Evolutionary conservation across 1,140 invertebrate species (phyloP).

Genomic region (Ceratina japonica): DNA sequence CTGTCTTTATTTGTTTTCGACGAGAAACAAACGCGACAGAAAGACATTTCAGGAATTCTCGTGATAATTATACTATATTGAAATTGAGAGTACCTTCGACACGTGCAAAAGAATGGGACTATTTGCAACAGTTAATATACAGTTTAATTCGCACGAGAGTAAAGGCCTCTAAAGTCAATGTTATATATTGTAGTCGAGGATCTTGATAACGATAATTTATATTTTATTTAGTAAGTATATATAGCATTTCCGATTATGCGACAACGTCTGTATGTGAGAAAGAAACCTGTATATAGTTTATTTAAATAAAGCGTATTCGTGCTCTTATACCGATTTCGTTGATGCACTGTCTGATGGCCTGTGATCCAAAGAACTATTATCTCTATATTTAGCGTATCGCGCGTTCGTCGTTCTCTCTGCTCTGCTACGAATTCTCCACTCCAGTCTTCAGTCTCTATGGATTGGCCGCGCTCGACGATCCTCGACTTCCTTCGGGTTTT

Average conservation of each 20-base stretch:
- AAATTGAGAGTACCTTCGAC: background rate
- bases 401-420: conserved; percentile 1
- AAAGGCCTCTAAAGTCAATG: conserved; percentile 78
- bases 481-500: conserved; percentile 13
- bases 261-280: conserved; percentile 67
- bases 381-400: background rate
- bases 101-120: background rate
- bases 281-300: conserved; percentile 74
- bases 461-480: conserved; percentile 8
- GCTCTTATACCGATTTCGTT: conserved; percentile 17
- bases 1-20: background rate
- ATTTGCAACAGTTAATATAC: conserved; percentile 49
- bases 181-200: conserved; percentile 76
- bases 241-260: conserved; percentile 70
- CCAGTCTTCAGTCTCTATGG: background rate
- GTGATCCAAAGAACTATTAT: background rate
- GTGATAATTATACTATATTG: background rate
- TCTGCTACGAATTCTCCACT: background rate
- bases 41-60: background rate
- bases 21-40: background rate
- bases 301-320: conserved; percentile 76
- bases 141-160: conserved; percentile 64
- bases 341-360: background rate
- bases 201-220: conserved; percentile 72
- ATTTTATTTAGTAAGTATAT: conserved; percentile 73